phyloP scores from a whole-genome alignment of 2,113 vertebrate genomes.

The Maccullochella peelii region DNA sequence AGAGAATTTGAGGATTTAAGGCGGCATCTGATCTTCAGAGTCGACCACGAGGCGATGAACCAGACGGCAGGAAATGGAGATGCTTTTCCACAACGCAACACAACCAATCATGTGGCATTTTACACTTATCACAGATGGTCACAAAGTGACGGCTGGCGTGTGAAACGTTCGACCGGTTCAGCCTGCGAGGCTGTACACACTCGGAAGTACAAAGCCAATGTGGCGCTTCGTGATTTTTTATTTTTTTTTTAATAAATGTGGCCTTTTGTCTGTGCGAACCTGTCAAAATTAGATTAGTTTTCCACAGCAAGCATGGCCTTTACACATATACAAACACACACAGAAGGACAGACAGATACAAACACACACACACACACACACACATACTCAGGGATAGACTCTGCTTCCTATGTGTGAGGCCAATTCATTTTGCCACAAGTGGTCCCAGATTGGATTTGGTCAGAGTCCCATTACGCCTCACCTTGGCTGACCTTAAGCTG shows the following conservation, averaged over 20 bases:
- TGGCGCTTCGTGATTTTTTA: constrained; percentile 16
- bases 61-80: constrained; percentile 56
- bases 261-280: constrained; percentile 73
- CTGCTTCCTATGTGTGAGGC: constrained; percentile 58
- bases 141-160: constrained; percentile 64
- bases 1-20: constrained; percentile 6
- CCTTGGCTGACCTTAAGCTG: constrained; percentile 77
- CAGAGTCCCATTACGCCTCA: constrained; percentile 80
- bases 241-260: constrained; percentile 65
- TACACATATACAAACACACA: constrained; percentile 61
- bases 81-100: constrained; percentile 16
- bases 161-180: constrained; percentile 43
- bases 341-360: background rate
- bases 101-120: constrained; percentile 64
- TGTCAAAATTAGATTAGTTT: constrained; percentile 80
- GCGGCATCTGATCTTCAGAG: background rate
- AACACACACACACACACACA: constrained; percentile 32
- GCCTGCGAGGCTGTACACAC: background rate
- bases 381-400: constrained; percentile 53
- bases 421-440: constrained; percentile 84
- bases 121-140: constrained; percentile 60
- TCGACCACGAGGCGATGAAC: background rate
- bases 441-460: constrained; percentile 81
- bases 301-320: constrained; percentile 72
- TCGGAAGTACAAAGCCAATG: constrained; percentile 35